Evolutionary conservation across 2,888 invertebrate species (phyloP), one percentile per base, ranked within the genome.

Genomic region (Rotaria macrura): DNA sequence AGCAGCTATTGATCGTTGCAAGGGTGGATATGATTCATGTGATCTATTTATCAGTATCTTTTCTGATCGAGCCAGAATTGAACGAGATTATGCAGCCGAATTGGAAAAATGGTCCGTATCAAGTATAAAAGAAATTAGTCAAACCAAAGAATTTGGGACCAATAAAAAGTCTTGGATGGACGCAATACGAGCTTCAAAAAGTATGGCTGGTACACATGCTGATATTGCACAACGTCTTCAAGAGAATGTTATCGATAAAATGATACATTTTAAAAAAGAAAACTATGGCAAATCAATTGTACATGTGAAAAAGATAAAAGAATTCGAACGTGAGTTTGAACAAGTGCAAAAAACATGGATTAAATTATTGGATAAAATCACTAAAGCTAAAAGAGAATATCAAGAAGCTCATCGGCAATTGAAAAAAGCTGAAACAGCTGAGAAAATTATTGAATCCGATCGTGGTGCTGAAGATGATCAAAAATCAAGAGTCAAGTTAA

Each of bases 241-340:
- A 79, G 79, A 79, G 3, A 79, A 25, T 79, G 79, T 79, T 79
- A 25, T 79, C 25, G 79, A 79, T 40, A 79, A 79, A 79, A 43
- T 79, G 79, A n/a, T n/a, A 12, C 6, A 7, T 25, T 79, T 43
- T 43, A 40, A 43, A 43, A 79, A 79, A 40, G 79, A 79, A 1
- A 79, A 79, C 12, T 79, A 79, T 79, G 79, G 79, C 14, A 79
- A 79, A 79, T 43, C 79, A 43, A 43, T 79, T 25, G 43, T 79
- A 43, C 79, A 79, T 43, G n/a, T 79, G 1, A 79, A 79, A 25
- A 79, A 79, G 43, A n/a, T 43, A 1, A 79, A 79, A 79, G 79
- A 79, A 79, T 79, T 79, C 12, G 79, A 79, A 79, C 40, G n/a
- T 1, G 79, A 79, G 25, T 79, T 79, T 79, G 79, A 79, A 79